These are phyloP conservation scores for Atta cephalotes DNA, from an alignment of 1,140 invertebrate species.

Conservation along the genomic window DNA sequence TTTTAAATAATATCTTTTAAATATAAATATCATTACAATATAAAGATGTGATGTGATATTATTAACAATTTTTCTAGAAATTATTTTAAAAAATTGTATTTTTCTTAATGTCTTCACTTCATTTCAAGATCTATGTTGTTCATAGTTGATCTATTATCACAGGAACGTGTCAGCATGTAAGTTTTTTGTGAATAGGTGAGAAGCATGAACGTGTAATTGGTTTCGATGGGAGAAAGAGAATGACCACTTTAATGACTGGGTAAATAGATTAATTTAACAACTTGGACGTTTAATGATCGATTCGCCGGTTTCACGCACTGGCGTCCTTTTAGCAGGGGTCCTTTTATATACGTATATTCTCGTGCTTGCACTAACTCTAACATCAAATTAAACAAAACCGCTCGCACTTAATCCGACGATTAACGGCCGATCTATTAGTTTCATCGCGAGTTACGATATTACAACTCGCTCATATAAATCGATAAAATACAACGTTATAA, in stretches of 20 bases:
- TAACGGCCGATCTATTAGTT: slow-evolving; percentile 52
- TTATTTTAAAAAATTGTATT: slow-evolving; percentile 12
- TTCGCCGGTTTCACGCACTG: slow-evolving; percentile 76
- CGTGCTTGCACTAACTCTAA: slow-evolving; percentile 37
- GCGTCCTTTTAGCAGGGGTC: slow-evolving; percentile 16
- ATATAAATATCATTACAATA: slow-evolving; percentile 5
- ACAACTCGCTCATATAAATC: neutral
- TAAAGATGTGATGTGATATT: neutral
- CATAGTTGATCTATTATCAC: neutral
- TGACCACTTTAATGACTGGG: slow-evolving; percentile 78
- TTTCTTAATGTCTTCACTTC: neutral
- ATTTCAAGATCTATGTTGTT: neutral
- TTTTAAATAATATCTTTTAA: neutral
- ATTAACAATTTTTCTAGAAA: neutral
- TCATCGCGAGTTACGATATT: slow-evolving; percentile 14
- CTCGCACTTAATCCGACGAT: slow-evolving; percentile 55
- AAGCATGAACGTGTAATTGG: slow-evolving; percentile 23
- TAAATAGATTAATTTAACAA: slow-evolving; percentile 81
- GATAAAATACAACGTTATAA: neutral
- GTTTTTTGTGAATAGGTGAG: neutral
- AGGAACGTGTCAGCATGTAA: neutral
- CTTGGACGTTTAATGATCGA: slow-evolving; percentile 82
- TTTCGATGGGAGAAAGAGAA: slow-evolving; percentile 35
- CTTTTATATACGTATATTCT: slow-evolving; percentile 31
- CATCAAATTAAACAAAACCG: slow-evolving; percentile 63